A percentile compares a stretch with the other conserved stretches of the same genome.
Conservation (phyloP, 2,888 invertebrate genomes). For the Sesia apiformis region DNA sequence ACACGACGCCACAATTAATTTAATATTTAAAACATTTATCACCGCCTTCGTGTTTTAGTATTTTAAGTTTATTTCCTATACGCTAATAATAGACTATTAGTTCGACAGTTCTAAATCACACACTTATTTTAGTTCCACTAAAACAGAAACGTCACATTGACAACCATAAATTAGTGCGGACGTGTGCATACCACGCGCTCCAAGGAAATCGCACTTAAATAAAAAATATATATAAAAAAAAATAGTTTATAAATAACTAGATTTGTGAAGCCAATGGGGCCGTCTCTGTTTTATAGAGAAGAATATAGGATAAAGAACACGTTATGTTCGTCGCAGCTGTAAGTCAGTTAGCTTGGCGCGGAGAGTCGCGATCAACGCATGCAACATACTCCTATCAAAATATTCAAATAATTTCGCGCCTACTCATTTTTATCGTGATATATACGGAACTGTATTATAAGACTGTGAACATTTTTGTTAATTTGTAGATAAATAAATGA, state of each 20-base stretch:
- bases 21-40: too few species aligned
- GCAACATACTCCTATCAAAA: too few species aligned
- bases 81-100: not conserved
- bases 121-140: not conserved
- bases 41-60: too few species aligned
- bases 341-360: too few species aligned
- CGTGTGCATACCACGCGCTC: not conserved
- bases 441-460: too few species aligned
- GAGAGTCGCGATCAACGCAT: too few species aligned
- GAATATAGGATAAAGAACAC: conserved; percentile 29
- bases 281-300: conserved; percentile 42
- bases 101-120: not conserved
- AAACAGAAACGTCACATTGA: not conserved
- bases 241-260: conserved; percentile 51
- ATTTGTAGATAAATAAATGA: too few species aligned
- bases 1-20: too few species aligned
- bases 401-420: too few species aligned
- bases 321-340: too few species aligned
- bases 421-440: too few species aligned
- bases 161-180: not conserved
- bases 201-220: not conserved
- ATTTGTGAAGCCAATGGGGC: conserved; percentile 44
- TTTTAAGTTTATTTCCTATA: not conserved
- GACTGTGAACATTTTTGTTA: too few species aligned
- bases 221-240: not conserved